Evolutionary conservation across 2,888 invertebrate genomes (phyloP).

Genomic region (Tethea ocularis): DNA sequence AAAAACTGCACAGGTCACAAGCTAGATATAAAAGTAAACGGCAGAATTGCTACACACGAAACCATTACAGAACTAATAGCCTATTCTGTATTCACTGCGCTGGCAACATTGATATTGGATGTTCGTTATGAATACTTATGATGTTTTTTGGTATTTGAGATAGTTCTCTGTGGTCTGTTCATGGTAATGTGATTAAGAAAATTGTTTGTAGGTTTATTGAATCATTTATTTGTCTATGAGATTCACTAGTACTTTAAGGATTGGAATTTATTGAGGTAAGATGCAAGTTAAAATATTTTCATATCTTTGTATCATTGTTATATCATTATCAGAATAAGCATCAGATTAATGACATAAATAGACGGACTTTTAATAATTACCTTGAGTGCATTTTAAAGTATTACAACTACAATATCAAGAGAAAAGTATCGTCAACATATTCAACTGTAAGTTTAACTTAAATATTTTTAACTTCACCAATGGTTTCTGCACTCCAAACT

Average conservation of each 20-base stretch:
- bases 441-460: no score
- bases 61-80: slow-evolving; percentile 31
- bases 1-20: background rate
- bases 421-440: no score
- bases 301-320: no score
- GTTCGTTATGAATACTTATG: slow-evolving; percentile 10
- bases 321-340: no score
- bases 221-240: background rate
- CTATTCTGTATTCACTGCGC: slow-evolving; percentile 36
- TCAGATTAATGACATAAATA: no score
- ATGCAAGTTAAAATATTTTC: background rate
- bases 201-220: background rate
- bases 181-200: background rate
- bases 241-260: background rate
- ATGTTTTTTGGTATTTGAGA: slow-evolving; percentile 2
- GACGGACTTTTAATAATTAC: no score
- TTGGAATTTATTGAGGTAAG: background rate
- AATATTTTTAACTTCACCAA: no score
- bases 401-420: no score
- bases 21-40: background rate
- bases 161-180: background rate
- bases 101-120: slow-evolving; percentile 24
- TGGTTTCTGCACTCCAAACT: no score
- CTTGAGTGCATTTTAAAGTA: no score
- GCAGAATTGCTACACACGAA: slow-evolving; percentile 4